Conservation (phyloP, 2,888 invertebrate genomes). For the Lepas anatifera region DNA sequence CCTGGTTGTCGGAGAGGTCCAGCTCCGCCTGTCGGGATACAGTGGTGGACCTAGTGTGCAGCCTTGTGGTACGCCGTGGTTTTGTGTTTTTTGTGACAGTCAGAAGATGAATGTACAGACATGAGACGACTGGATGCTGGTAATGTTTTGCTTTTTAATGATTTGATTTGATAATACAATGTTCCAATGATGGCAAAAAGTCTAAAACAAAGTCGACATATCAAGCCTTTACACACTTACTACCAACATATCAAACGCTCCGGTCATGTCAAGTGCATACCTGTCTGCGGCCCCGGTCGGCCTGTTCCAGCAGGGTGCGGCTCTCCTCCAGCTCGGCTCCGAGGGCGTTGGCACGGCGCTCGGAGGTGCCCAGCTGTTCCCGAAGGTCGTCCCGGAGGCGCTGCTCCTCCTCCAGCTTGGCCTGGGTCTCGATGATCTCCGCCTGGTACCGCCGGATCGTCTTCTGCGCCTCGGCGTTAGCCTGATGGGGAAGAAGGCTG, state of each 20-base stretch:
- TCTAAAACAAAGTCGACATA: no score
- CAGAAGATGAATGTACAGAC: no score
- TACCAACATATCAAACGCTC: no score
- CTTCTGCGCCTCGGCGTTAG: slow-evolving; percentile 97
- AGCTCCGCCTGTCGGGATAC: slow-evolving; percentile 82
- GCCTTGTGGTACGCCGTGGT: no score
- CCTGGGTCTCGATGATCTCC: slow-evolving; percentile 83
- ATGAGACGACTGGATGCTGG: no score
- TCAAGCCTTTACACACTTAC: no score
- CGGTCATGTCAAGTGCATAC: no score
- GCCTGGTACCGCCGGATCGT: slow-evolving; percentile 94
- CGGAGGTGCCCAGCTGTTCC: slow-evolving; percentile 93
- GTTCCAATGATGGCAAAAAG: no score
- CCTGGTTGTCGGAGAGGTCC: slow-evolving; percentile 93
- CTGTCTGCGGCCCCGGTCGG: slow-evolving; percentile 85
- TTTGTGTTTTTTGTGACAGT: no score
- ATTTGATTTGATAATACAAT: no score
- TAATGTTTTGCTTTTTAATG: background rate
- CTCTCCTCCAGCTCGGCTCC: slow-evolving; percentile 98
- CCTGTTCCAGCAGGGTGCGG: slow-evolving; percentile 90
- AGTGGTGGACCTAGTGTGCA: no score
- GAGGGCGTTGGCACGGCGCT: slow-evolving; percentile 91
- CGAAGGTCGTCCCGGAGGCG: slow-evolving; percentile 94
- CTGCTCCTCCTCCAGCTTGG: slow-evolving; percentile 95
- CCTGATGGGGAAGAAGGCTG: slow-evolving; percentile 95